Evolutionary conservation across 1,140 invertebrate genomes (phyloP).

Genomic region (Bicyclus anynana): DNA sequence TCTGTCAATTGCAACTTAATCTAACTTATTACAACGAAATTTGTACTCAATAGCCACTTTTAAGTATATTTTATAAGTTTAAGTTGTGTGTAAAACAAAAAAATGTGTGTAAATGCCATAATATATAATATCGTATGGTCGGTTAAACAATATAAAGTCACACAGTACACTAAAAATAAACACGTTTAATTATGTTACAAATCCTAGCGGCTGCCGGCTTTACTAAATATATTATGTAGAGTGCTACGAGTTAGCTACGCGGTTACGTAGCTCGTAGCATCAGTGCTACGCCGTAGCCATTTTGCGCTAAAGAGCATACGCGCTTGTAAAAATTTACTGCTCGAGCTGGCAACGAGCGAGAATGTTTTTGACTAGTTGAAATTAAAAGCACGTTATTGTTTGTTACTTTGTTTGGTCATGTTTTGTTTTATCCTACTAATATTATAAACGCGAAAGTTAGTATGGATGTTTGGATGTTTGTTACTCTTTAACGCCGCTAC

Average conservation of each 20-base stretch:
- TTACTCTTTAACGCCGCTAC: no score
- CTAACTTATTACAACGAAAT: no score
- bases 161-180: not conserved
- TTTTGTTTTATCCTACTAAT: not conserved
- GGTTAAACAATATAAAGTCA: not conserved
- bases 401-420: not conserved
- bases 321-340: constrained; percentile 27
- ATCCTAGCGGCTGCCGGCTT: constrained; percentile 13
- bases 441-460: no score
- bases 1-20: no score
- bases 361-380: constrained; percentile 16
- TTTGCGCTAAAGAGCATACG: constrained; percentile 23
- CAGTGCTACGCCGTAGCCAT: constrained; percentile 18
- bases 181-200: constrained; percentile 1
- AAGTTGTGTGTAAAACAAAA: no score
- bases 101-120: no score
- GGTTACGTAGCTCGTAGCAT: constrained; percentile 27
- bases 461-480: no score
- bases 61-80: no score
- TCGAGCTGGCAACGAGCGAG: constrained; percentile 4
- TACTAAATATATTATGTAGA: constrained; percentile 16
- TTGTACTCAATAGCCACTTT: no score
- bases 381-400: not conserved
- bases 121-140: no score
- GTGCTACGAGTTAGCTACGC: constrained; percentile 25